Base-by-base conservation (phyloP, 2,113 vertebrate species). In the Osmerus mordax region DNA sequence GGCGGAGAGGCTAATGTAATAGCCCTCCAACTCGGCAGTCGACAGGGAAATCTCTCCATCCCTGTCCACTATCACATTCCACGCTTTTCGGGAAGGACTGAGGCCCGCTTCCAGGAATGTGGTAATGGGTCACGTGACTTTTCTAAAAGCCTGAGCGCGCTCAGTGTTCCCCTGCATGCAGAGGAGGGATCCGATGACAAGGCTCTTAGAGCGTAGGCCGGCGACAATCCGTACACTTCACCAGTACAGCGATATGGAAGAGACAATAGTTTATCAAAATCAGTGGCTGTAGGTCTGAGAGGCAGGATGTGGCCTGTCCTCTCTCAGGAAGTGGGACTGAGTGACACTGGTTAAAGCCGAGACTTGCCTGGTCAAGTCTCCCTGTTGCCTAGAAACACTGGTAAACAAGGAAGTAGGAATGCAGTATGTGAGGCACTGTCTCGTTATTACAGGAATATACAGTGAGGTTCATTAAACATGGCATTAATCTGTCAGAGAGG, bases 31-130 rank as follows among this genome's bases (percentile, higher is more conserved):
- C 54, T 80, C 73, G 72, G 72, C 67, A 41, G 65, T 18, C 21
- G 69, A 72, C 15, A 54, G 55, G 67, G 71, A 62, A 7, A 60
- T 61, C 69, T 70, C 56, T 15, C 15, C 15, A 47, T 67, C 65
- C 19, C 21, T 68, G 3, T 55, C 23, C 54, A 23, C 54, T 56
- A 56, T 56, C 54, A n/a, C 67, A 73, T 90, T 89, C 84, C 90
- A 86, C 8, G 2, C 65, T 82, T 86, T 87, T 79, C 87, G 77
- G 75, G 83, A 81, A 83, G 76, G 70, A 63, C 72, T 71, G 66
- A 21, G 41, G 67, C 67, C 65, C 67, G 59, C 58, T 89, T 90
- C 87, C 85, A 76, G 90, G 88, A 90, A 91, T 78, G 53, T 53
- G 65, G 75, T 71, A 77, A 65, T 88, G 81, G 79, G 77, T 85